Evolutionary conservation across 64 coral and sea anemone species (phyloP), one percentile per base, ranked within the genome.

Genomic region (Dendrophyllia cribrosa): DNA sequence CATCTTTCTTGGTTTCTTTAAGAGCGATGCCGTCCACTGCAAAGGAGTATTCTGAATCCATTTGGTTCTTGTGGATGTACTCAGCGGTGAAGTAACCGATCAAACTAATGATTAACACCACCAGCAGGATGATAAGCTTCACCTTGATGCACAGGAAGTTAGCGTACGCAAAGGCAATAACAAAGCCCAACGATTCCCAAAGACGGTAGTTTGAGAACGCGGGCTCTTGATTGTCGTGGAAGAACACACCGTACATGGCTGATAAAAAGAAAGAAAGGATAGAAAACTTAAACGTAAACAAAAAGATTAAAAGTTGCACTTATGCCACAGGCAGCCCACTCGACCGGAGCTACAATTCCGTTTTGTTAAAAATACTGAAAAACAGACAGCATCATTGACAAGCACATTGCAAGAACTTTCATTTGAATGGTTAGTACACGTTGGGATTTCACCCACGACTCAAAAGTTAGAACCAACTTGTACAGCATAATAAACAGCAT

Each of bases 161-260:
- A 20, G 93, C 77, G 69, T 96, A 93, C 10, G 94, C 94, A 91
- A 91, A 99, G 24, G 94, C 94, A 1, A 99, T 56, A 5, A 99
- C 88, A 13, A 93, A 96, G 15, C 97, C 97, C 10, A 99, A 77
- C 1, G 97, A 99, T 63, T 99, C 97, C 97, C 97, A 99, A 13
- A 99, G 70, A 59, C 97, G 94, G 70, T 99, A 99, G 84, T 99
- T 99, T 26, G 97, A 99, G 46, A 99, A 99, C 12, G 97, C 97
- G 43, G 97, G 69, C 51, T 99, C 97, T 75, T 99, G 97, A 56
- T 99, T 96, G 24, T 99, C 94, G 44, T 83, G 20, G 61, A 99
- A 99, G 43, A 93, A 93, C 26, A 95, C 88, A 16, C 97, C 94
- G 73, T 99, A 99, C 74, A 99, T 61, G 22, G 97, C 97, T 99